Conservation (phyloP, 2,113 vertebrate genomes). For the Catharus bicknelli region DNA sequence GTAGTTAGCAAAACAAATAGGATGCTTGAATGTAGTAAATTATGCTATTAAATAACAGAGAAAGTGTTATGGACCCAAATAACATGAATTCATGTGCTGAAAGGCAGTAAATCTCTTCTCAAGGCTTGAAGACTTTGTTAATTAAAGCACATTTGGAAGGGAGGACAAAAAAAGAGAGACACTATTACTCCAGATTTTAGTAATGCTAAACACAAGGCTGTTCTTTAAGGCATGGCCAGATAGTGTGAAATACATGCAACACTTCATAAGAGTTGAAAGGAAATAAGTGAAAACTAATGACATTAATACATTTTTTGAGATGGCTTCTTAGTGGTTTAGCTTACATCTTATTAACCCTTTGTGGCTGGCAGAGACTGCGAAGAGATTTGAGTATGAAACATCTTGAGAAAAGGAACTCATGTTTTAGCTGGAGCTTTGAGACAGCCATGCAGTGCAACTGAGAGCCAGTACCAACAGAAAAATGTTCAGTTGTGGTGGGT, state of each 20-base stretch:
- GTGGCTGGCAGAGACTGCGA: neutral
- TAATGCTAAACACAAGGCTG: neutral
- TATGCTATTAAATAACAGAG: neutral
- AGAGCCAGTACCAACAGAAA: neutral
- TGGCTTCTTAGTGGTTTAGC: neutral
- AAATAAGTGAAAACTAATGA: neutral
- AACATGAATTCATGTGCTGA: neutral
- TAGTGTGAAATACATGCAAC: neutral
- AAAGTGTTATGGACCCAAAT: conserved; percentile 14
- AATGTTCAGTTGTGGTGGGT: neutral
- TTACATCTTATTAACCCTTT: neutral
- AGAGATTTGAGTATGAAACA: neutral
- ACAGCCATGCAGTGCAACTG: neutral
- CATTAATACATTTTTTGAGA: neutral
- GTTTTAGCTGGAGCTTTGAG: neutral
- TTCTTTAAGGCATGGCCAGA: neutral
- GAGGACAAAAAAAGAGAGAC: neutral
- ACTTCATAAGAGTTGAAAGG: neutral
- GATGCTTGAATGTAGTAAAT: neutral
- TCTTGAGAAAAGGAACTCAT: neutral
- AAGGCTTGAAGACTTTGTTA: conserved; percentile 4
- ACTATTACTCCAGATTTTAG: neutral
- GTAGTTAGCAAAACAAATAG: conserved; percentile 12
- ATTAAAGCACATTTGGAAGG: conserved; percentile 5
- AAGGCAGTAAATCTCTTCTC: conserved; percentile 12